phyloP scores from a whole-genome alignment of 2,797 vertebrate species.

The Melanotaenia trifasciata region DNA sequence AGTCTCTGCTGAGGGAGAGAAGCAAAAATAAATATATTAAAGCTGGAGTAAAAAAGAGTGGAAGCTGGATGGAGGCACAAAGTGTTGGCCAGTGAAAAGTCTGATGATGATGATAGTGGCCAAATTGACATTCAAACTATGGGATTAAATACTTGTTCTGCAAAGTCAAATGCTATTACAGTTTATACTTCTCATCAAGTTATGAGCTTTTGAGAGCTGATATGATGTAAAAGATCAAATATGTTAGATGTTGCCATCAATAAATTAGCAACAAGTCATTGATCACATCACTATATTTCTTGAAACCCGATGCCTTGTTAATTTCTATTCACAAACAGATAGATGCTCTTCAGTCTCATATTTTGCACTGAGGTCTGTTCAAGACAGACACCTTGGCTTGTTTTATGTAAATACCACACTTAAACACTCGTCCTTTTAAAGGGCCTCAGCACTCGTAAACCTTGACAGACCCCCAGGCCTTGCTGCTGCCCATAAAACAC shows the following conservation, averaged over 20 bases:
- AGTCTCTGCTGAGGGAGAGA: conserved; percentile 13
- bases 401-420: conserved; percentile 76
- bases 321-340: conserved; percentile 5
- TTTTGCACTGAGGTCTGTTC: conserved; percentile 22
- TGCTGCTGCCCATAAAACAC: conserved; percentile 62
- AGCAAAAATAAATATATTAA: conserved; percentile 21
- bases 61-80: conserved; percentile 29
- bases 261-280: conserved; percentile 6
- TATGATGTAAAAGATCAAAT: background rate
- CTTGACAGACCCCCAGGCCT: conserved; percentile 58
- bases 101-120: conserved; percentile 15
- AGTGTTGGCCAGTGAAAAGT: conserved; percentile 38
- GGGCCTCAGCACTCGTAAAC: conserved; percentile 61
- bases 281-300: background rate
- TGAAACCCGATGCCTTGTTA: background rate
- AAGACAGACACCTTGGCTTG: conserved; percentile 41
- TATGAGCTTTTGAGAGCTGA: background rate
- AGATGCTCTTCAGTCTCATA: conserved; percentile 9
- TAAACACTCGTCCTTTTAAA: conserved; percentile 70
- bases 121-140: conserved; percentile 39
- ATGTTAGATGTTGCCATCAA: background rate
- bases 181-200: conserved; percentile 11
- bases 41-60: conserved; percentile 24
- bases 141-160: conserved; percentile 32
- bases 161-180: conserved; percentile 13